Base-by-base conservation (phyloP, 2,797 vertebrate genomes). In the Molossus molossus region DNA sequence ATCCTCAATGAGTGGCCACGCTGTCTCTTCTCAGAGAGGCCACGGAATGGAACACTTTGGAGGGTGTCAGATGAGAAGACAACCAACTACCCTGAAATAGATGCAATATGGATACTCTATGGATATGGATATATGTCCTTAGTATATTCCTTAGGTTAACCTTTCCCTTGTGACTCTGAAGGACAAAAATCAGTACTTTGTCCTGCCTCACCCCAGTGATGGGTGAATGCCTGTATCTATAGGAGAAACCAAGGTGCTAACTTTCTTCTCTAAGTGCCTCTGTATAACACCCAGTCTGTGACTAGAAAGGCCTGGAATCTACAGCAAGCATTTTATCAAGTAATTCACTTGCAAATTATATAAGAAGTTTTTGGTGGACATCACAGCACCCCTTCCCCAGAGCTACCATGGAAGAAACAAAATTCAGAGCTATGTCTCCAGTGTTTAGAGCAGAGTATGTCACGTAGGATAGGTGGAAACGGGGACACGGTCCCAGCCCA, bases 321-420 rank as follows among this genome's bases (percentile, higher is more conserved):
- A 72, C 20, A 58, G 67, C 55, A 64, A 67, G 53, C 57, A 73
- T 64, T 62, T 83, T 58, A 79, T 23, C 50, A 65, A 83, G 17
- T 62, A 90, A 67, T 84, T 85, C 60, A 53, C 12, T 37, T 87
- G 48, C 64, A 88, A 80, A 90, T 72, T 76, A 95, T 94, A 58
- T 83, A 53, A 84, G 33, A 87, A 80, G 21, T 62, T 92, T 57
- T 9, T 11, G 65, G 20, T 81, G 3, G 45, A n/a, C 21, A 85
- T 76, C 15, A 37, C 6, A 29, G 25, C 23, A 72, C 23, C 8
- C 75, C 81, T 88, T 62, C 37, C 37, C 29, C 57, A 72, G 48
- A 86, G 40, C 29, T 50, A 45, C 15, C 13, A 40, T 6, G 25
- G 6, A 53, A 33, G 55, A 84, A 76, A 83, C n/a, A 76, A 64